Base-by-base conservation (phyloP, 2,888 invertebrate species). In the Amblyjoppa fuscipennis region DNA sequence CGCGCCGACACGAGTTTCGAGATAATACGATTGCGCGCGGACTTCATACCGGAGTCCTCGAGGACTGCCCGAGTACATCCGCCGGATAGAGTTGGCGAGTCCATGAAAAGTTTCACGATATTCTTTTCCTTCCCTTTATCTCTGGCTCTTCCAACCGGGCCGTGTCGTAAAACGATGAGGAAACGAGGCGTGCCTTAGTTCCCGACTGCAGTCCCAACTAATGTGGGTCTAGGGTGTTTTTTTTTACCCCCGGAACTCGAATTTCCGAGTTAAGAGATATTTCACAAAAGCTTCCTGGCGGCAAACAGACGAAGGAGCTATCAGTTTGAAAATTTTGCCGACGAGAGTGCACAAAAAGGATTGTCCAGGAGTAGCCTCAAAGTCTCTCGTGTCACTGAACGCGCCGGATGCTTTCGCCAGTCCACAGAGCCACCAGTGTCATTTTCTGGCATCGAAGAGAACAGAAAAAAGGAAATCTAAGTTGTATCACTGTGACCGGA, bases 11-110 rank as follows among this genome's bases (percentile, higher is more conserved):
- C 34, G 59, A 61, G 61, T 79, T 70, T 71, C 79, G 41, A 79
- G 71, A 79, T 79, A 79, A 79, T 79, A 64, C 71, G 79, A 79
- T 79, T 71, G 64, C 61, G 1, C 53, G 49, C 25, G 28, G 49
- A 79, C 71, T 71, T 79, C 71, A 71, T 79, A 34, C 53, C 71
- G 61, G 45, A 69, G 78, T 78, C 78, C 53, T 77, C 56, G 78
- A 69, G 69, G 69, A 38, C 45, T 31, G 51, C 59, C 56, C 41
- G 34, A 53, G 66, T 68, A 51, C 51, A 76, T 76, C 66, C 76
- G 76, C 34, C 41, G 76, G 51, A 66, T 68, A 41, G 76, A 77
- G 66, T 66, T 38, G 38, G 41, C 66, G 25, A 34, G 53, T 53
- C 53, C 68, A 68, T 41, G 53, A 77, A 59, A 77, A 77, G 53